These are phyloP conservation scores for Drosophila kuntzei DNA, from an alignment of 2,888 invertebrate species.

Conservation along the genomic window DNA sequence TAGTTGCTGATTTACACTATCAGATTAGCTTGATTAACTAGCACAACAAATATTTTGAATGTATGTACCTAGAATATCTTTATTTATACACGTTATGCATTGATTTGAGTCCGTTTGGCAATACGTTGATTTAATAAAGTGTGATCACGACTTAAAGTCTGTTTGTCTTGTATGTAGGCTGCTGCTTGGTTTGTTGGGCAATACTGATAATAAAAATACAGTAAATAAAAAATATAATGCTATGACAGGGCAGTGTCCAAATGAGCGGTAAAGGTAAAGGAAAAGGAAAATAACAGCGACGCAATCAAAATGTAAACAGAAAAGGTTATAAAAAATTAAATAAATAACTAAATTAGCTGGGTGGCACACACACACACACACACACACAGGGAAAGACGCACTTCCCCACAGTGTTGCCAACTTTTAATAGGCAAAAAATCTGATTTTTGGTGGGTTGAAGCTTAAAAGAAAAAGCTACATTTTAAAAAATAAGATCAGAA, in stretches of 20 bases:
- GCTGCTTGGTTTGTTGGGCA: slow-evolving; percentile 35
- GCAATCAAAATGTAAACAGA: slow-evolving; percentile 74
- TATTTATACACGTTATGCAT: slow-evolving; percentile 24
- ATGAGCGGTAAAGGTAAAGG: slow-evolving; percentile 10
- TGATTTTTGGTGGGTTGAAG: no score
- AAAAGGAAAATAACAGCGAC: slow-evolving; percentile 28
- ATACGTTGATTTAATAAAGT: slow-evolving; percentile 52
- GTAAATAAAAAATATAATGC: slow-evolving; percentile 2
- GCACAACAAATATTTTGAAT: slow-evolving; percentile 10
- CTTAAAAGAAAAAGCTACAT: neutral
- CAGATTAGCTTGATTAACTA: slow-evolving; percentile 16
- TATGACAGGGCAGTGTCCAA: slow-evolving; percentile 18
- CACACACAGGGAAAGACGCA: slow-evolving; percentile 24
- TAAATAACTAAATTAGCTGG: slow-evolving; percentile 70
- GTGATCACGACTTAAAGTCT: slow-evolving; percentile 63
- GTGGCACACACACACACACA: slow-evolving; percentile 31
- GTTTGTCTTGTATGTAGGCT: slow-evolving; percentile 27
- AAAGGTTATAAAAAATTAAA: slow-evolving; percentile 61
- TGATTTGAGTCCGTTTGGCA: slow-evolving; percentile 30
- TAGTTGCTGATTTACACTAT: slow-evolving; percentile 27
- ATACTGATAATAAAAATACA: slow-evolving; percentile 40
- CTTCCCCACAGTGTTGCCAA: slow-evolving; percentile 1
- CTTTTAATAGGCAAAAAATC: neutral
- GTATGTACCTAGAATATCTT: neutral
- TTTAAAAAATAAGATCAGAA: neutral